Base-by-base conservation (phyloP, 2,888 invertebrate genomes). In the Platerodrilus igneus region DNA sequence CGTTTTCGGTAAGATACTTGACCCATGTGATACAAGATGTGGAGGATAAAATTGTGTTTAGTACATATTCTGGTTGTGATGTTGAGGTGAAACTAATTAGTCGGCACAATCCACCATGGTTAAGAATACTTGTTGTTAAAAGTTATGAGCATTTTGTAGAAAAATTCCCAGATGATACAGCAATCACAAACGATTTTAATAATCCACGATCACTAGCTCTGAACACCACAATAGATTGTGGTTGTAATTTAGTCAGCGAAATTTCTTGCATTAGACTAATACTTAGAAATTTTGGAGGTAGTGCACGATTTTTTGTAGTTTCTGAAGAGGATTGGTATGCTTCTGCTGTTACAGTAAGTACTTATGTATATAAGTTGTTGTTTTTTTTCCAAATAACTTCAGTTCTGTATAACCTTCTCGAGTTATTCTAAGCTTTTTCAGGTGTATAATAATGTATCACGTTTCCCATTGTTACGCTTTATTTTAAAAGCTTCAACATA, bases 241-340 rank as follows among this genome's bases (percentile, higher is more conserved):
- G 65, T 2, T 56, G 58, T 27, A 66, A 66, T 49, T 64, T 72
- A 11, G 47, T 70, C 2, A 69, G 70, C 2, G 62, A 65, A 41
- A 47, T 57, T 29, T 43, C 60, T 7, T 42, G 56, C 3, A 33
- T 66, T 2, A 48, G 53, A 2, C 45, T 66, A 10, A 51, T 58
- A 29, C 49, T 71, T 18, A 57, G 54, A 45, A 73, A 72, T 46
- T 27, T 49, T 14, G 71, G 72, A 2, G 62, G 59, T 2, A 41
- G 45, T 5, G 70, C 67, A 10, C 57, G 52, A 40, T 72, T 72
- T 54, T 71, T 71, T 39, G 51, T 69, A 19, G 60, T 72, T 41
- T 64, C 63, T 14, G 71, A 72, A 55, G 57, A 63, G 3, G 65
- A 70, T 45, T 73, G 72, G 71, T 59, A 54, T 41, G 54, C 54